Conservation (phyloP, 2,113 vertebrate species). For the Spea bombifrons region DNA sequence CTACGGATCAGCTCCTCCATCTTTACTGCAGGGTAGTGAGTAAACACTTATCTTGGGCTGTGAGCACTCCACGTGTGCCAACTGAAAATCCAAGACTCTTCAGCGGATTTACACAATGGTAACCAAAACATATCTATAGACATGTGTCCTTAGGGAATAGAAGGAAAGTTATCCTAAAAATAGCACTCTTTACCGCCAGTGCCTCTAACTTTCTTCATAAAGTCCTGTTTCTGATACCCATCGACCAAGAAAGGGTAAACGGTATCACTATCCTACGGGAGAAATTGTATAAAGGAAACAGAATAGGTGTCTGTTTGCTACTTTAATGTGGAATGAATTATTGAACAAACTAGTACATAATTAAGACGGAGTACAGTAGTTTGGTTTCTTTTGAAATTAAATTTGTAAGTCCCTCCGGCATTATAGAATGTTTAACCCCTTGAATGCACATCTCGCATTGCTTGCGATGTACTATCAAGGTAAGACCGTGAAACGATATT, state of each 20-base stretch:
- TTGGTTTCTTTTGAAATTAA: neutral
- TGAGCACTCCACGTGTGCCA: neutral
- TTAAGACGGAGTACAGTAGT: neutral
- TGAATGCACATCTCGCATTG: too few relatives aligned
- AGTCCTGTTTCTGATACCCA: too few relatives aligned
- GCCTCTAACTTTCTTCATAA: too few relatives aligned
- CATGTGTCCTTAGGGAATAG: neutral
- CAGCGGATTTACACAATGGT: neutral
- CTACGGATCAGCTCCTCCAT: neutral
- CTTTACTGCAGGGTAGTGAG: neutral
- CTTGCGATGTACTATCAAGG: too few relatives aligned
- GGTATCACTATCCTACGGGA: neutral
- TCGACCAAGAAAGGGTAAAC: too few relatives aligned
- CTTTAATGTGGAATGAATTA: conserved; percentile 1
- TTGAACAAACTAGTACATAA: neutral
- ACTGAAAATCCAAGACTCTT: conserved; percentile 8
- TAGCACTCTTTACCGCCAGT: too few relatives aligned
- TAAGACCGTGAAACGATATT: too few relatives aligned
- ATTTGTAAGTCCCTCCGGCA: too few relatives aligned
- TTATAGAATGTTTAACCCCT: too few relatives aligned
- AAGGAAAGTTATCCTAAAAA: too few relatives aligned
- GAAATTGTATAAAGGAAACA: neutral
- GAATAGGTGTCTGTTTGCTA: neutral
- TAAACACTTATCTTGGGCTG: conserved; percentile 30
- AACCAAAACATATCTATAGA: neutral